Evolutionary conservation across 2,113 vertebrate genomes (phyloP).

Genomic region (Eudyptes chrysolophus): DNA sequence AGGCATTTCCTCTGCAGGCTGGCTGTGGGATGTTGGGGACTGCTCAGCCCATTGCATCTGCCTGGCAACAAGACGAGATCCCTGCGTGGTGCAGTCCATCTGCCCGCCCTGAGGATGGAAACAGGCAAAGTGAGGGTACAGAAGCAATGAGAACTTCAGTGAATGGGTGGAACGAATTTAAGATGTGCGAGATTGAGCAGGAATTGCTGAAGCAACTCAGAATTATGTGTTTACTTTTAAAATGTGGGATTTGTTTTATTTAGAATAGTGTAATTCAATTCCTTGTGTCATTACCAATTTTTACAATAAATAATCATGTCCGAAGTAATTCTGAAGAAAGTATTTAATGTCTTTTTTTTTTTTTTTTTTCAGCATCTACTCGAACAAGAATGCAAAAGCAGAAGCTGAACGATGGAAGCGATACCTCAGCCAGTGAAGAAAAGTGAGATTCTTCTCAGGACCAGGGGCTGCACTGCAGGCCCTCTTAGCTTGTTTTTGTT

Average conservation of each 20-base stretch:
- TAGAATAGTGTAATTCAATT: not conserved
- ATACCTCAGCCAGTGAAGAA: constrained; percentile 79
- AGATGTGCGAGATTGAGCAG: not conserved
- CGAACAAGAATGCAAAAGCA: constrained; percentile 95
- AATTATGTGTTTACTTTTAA: not conserved
- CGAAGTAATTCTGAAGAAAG: not conserved
- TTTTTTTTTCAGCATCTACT: constrained; percentile 82
- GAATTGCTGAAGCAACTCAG: not conserved
- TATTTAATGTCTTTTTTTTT: not conserved
- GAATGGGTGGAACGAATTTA: not conserved
- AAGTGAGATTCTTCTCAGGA: constrained; percentile 70
- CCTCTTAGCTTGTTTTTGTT: not conserved
- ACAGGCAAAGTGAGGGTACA: not conserved
- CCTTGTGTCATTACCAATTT: not conserved
- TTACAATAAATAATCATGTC: not conserved
- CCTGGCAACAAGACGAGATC: rapidly evolving
- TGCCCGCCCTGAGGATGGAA: not conserved
- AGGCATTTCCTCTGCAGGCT: not conserved
- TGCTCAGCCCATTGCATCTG: not conserved
- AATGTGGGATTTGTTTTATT: not conserved
- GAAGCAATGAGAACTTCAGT: not conserved
- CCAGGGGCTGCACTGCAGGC: not conserved
- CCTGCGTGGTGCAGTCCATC: rapidly evolving
- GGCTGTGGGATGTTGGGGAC: not conserved
- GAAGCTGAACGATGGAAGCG: constrained; percentile 87